Conservation (phyloP, 2,113 vertebrate genomes). For the Tauraco erythrolophus region DNA sequence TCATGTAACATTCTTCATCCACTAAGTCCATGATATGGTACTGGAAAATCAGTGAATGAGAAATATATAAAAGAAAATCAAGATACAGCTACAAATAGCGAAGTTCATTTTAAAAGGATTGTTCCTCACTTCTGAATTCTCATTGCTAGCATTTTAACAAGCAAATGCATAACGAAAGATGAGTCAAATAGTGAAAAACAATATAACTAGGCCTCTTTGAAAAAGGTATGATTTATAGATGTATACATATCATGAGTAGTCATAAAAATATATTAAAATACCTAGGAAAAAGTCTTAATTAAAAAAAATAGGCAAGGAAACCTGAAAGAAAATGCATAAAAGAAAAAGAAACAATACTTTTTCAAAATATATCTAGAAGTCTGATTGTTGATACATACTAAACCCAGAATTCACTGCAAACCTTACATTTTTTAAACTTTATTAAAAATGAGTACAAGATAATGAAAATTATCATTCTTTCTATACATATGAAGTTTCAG, state of each 20-base stretch:
- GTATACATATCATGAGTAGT: fast-evolving
- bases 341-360: not conserved
- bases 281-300: not conserved
- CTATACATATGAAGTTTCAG: not conserved
- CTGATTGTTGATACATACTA: not conserved
- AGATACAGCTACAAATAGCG: not conserved
- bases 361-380: not conserved
- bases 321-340: not conserved
- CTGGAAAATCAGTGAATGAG: not conserved
- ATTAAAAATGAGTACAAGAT: not conserved
- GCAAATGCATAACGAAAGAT: not conserved
- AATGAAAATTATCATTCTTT: not conserved
- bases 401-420: not conserved
- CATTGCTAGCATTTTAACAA: not conserved
- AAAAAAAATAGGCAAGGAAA: not conserved
- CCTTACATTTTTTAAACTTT: not conserved
- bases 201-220: not conserved
- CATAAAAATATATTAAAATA: not conserved
- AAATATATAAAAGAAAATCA: not conserved
- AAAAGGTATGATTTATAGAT: not conserved
- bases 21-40: not conserved
- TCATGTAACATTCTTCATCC: not conserved
- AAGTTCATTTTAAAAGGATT: not conserved
- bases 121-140: not conserved
- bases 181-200: not conserved